A percentile compares a stretch with the other conserved stretches of the same genome.
Conservation (phyloP, 2,888 invertebrate genomes). For the Alviniconcha strummeri region DNA sequence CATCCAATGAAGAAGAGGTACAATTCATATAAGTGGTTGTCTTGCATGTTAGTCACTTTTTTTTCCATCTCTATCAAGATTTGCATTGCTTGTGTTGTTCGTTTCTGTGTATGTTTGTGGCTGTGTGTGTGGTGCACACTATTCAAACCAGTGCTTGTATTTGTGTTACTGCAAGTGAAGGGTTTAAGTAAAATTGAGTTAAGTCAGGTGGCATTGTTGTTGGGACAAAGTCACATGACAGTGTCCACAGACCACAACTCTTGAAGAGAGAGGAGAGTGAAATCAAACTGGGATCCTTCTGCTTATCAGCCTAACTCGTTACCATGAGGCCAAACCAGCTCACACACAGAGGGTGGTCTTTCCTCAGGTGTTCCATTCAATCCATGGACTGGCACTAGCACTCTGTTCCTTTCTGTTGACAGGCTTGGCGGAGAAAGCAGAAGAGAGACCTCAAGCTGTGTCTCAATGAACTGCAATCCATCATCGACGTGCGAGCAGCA, state of each 20-base stretch:
- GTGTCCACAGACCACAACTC: too few species aligned
- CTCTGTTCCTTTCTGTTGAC: neutral
- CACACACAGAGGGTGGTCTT: too few species aligned
- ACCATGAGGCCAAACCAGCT: too few species aligned
- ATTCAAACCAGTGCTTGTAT: too few species aligned
- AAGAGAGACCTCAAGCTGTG: slow-evolving; percentile 28
- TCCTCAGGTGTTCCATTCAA: neutral
- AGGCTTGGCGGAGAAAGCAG: slow-evolving; percentile 28
- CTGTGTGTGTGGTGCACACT: too few species aligned
- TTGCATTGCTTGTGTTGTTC: neutral
- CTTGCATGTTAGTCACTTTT: neutral
- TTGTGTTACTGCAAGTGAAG: too few species aligned
- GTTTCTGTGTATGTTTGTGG: neutral
- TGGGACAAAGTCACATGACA: too few species aligned
- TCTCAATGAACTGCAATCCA: slow-evolving; percentile 24
- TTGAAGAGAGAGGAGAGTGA: too few species aligned
- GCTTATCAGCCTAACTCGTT: too few species aligned
- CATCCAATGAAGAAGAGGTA: slow-evolving; percentile 26
- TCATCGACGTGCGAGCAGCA: slow-evolving; percentile 27
- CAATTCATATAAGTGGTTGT: neutral
- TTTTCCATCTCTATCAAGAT: neutral
- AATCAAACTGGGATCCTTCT: too few species aligned
- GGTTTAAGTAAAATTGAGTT: too few species aligned
- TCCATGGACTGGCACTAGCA: neutral
- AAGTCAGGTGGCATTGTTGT: too few species aligned